Base-by-base conservation (phyloP, 2,797 vertebrate genomes). In the Esox lucius region DNA sequence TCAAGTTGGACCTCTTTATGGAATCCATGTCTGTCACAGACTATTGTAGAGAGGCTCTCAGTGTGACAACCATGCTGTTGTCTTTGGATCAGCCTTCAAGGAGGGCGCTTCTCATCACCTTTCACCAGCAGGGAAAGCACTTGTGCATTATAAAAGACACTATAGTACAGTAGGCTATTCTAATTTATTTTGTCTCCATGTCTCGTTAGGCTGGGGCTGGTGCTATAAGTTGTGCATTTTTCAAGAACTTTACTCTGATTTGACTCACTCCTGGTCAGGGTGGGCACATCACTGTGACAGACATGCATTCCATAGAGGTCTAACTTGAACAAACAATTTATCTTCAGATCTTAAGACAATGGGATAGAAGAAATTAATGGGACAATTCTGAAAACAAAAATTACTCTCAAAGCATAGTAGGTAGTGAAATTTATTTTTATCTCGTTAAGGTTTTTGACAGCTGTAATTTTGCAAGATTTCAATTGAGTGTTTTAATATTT, bases 221-320 rank as follows among this genome's bases (percentile, higher is more conserved):
- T 0, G 96, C 97, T 28, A 95, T 98, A 0, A 97, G 97, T 78
- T 97, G 96, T 7, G 96, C 98, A 88, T 93, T 98, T 73, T 90
- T 98, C 75, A 98, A 98, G 84, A 95, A 94, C 86, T 97, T 98
- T 85, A 95, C 96, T 59, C 93, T 96, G 72, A 92, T 96, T 78
- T 97, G 97, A 7, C 90, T 98, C 22, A 95, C 95, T 0, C 93
- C 94, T 0, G 92, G 94, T 66, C 80, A 88, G 0, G 84, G 78
- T 0, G 95, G 96, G 1, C 73, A 87, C 0, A 88, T 98, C 85
- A 94, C 92, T 0, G 78, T 98, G 24, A 96, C 94, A 0, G 96
- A 98, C 91, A 96, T 96, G 96, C 97, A 98, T 90, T 93, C 89
- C 0, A 86, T 98, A 96, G 75, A 91, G 83, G 71, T 98, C 97